Base-by-base conservation (phyloP, 2,888 invertebrate genomes). In the Polydrusus cervinus region DNA sequence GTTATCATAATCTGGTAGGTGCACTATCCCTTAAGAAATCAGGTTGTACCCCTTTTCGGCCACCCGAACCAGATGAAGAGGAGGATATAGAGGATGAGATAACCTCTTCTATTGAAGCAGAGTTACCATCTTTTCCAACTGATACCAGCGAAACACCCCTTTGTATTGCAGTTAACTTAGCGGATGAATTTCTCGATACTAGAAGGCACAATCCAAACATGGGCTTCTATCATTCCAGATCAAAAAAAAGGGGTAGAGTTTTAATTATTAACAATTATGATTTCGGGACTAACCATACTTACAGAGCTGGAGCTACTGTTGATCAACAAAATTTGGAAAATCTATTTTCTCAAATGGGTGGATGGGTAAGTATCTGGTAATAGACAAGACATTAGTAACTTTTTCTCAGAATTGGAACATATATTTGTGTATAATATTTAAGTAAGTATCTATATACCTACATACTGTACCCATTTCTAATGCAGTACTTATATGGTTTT, bases 261-360 rank as follows among this genome's bases (percentile, higher is more conserved):
- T 86, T 92, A 18, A 88, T 92, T 81, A 90, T 92, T 77, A 92
- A 91, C 81, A 92, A 91, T 82, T 88, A 90, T 34, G 84, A 89
- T 74, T 92, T 92, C 8, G 57, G 43, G 14, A 68, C 87, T 5
- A 87, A 87, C 76, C 75, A 79, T 60, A 74, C 81, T 40, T 83
- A 84, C 79, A 89, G 92, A 45, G 84, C 84, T 47, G 93, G 92
- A 65, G 92, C 91, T 25, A 86, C 89, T 64, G 86, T 88, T 1
- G 93, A 93, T 87, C 87, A 89, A 79, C 81, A 85, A 38, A 90
- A 90, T 79, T 88, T 93, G 77, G 88, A 89, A 78, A 85, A 90
- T 75, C 85, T 93, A n/a, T 93, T 92, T 84, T 80, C 81, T 1
- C 90, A 92, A 85, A 88, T 93, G 74, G 78, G 86, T 53, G 78